phyloP scores from a whole-genome alignment of 2,797 vertebrate species.

The Oreonectes daqikongensis region DNA sequence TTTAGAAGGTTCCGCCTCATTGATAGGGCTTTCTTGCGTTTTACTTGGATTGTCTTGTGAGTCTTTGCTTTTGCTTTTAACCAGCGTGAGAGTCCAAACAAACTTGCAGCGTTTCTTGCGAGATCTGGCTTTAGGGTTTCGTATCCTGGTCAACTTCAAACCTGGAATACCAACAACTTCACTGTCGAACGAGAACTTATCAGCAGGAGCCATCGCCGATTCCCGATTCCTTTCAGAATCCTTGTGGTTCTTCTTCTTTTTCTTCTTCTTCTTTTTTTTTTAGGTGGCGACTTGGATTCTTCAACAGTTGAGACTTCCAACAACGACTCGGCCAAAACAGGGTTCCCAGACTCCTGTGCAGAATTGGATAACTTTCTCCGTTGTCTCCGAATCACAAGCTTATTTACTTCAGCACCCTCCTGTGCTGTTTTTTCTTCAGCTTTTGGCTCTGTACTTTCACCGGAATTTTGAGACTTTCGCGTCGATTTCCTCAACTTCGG shows the following conservation, averaged over 20 bases:
- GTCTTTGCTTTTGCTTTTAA: conserved; percentile 66
- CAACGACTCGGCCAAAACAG: conserved; percentile 58
- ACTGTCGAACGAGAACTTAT: conserved; percentile 57
- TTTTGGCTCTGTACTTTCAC: conserved; percentile 62
- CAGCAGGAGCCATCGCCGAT: conserved; percentile 52
- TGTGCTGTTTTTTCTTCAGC: conserved; percentile 62
- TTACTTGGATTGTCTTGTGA: conserved; percentile 45
- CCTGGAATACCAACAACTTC: conserved; percentile 69
- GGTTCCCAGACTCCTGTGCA: conserved; percentile 60
- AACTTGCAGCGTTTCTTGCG: conserved; percentile 77
- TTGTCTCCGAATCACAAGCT: conserved; percentile 68
- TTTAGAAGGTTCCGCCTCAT: conserved; percentile 36
- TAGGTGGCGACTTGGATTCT: conserved; percentile 60
- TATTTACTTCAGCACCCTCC: conserved; percentile 62
- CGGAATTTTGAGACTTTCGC: conserved; percentile 57
- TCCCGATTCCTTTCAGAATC: conserved; percentile 57
- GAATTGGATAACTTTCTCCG: conserved; percentile 62
- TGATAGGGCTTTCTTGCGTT: conserved; percentile 35
- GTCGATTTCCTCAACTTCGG: conserved; percentile 57
- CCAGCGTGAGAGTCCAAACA: conserved; percentile 78
- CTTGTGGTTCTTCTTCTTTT: conserved; percentile 68
- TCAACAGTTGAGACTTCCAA: conserved; percentile 62
- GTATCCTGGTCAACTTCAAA: conserved; percentile 74
- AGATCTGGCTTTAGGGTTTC: conserved; percentile 74
- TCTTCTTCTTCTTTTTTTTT: conserved; percentile 73